Conservation (phyloP, 2,113 vertebrate genomes). For the Malurus melanocephalus region DNA sequence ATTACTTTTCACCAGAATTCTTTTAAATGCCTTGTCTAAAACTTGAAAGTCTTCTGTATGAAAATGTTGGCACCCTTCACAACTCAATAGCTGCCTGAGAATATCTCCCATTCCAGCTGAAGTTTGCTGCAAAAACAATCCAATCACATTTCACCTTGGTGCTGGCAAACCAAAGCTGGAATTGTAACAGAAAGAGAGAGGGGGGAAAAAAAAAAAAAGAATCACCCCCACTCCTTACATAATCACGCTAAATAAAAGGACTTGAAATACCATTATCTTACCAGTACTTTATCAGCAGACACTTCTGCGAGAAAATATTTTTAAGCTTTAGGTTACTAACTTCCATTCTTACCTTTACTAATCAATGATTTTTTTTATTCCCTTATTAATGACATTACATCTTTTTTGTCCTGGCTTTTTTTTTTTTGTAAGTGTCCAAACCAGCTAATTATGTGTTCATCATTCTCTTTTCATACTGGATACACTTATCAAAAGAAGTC, state of each 20-base stretch:
- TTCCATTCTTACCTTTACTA: background rate
- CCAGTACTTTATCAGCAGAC: background rate
- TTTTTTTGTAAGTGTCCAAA: background rate
- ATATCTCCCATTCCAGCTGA: background rate
- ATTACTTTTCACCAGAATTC: background rate
- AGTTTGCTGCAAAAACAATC: background rate
- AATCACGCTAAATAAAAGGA: background rate
- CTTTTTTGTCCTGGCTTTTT: background rate
- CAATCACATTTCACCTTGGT: background rate
- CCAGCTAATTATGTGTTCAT: background rate
- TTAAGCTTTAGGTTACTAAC: background rate
- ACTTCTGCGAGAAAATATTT: background rate
- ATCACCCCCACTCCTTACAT: background rate
- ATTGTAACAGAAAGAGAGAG: background rate
- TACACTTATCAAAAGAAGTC: background rate
- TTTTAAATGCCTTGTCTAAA: background rate
- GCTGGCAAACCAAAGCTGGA: background rate
- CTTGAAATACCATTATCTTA: background rate
- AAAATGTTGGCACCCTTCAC: background rate
- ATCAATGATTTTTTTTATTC: background rate
- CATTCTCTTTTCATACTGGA: background rate
- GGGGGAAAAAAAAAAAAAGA: rapidly evolving
- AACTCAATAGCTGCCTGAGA: background rate
- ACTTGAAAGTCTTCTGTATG: background rate
- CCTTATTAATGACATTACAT: background rate